These are phyloP conservation scores for Aphelenchoides besseyi DNA, from an alignment of 1,140 invertebrate species.

Conservation along the genomic window DNA sequence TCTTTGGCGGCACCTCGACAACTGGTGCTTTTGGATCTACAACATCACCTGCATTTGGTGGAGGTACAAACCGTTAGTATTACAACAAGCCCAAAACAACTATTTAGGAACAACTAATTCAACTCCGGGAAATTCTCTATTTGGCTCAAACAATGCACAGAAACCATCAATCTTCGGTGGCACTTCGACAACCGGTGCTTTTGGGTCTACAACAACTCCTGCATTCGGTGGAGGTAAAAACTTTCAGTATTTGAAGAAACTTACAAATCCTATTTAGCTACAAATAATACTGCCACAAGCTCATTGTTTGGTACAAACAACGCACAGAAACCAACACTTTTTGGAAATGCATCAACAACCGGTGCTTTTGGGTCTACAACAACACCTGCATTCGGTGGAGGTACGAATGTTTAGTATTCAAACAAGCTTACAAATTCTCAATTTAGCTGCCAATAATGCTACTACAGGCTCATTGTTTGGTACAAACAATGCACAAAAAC, in stretches of 20 bases:
- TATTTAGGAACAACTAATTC: background rate
- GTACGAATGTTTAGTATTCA: background rate
- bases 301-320: background rate
- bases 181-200: background rate
- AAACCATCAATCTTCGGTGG: constrained; percentile 11
- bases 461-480: background rate
- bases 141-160: background rate
- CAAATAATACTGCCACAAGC: background rate
- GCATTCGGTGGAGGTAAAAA: constrained; percentile 14
- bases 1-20: background rate
- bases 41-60: background rate
- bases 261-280: background rate
- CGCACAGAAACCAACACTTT: background rate
- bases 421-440: background rate
- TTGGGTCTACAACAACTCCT: constrained; percentile 6
- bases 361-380: background rate
- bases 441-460: background rate
- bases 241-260: background rate
- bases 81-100: background rate
- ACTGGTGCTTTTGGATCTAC: background rate
- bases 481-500: background rate
- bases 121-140: background rate
- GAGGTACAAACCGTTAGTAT: background rate
- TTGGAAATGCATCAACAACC: background rate
- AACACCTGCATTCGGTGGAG: background rate